Evolutionary conservation across 1,140 invertebrate genomes (phyloP).

Genomic region (Drosophila athabasca): DNA sequence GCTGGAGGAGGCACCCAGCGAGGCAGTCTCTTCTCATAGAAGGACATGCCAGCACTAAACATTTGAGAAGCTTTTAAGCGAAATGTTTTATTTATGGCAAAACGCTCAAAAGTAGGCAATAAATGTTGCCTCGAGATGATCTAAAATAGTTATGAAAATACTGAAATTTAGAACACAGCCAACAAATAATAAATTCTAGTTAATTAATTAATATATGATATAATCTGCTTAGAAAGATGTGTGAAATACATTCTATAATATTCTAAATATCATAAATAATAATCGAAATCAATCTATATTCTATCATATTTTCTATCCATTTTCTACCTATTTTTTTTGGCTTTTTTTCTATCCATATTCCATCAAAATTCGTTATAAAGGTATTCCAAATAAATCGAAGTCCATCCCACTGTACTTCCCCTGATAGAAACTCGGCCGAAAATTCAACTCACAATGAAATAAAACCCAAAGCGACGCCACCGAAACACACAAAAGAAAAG

Average conservation of each 20-base stretch:
- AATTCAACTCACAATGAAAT: constrained; percentile 35
- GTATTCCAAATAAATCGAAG: not conserved
- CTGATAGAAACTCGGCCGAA: constrained; percentile 1
- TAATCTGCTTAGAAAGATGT: no score
- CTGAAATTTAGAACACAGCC: no score
- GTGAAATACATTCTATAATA: no score
- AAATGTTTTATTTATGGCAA: constrained; percentile 12
- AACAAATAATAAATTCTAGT: no score
- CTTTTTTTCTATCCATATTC: not conserved
- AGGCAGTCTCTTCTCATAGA: not conserved
- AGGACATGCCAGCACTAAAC: constrained; percentile 18
- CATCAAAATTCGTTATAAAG: not conserved
- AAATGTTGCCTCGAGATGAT: constrained; percentile 11
- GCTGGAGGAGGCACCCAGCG: not conserved
- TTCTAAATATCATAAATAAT: no score
- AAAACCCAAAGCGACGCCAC: constrained; percentile 18
- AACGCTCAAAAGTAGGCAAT: constrained; percentile 21
- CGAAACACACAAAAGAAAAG: constrained; percentile 39
- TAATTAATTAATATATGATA: no score
- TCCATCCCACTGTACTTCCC: constrained; percentile 20
- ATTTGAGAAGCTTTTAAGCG: constrained; percentile 14
- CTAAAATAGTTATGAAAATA: not conserved
- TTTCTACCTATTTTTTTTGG: not conserved
- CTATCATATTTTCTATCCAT: not conserved
- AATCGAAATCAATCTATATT: not conserved